Evolutionary conservation across 2,888 invertebrate genomes (phyloP).

Genomic region (Drosophila anceps): DNA sequence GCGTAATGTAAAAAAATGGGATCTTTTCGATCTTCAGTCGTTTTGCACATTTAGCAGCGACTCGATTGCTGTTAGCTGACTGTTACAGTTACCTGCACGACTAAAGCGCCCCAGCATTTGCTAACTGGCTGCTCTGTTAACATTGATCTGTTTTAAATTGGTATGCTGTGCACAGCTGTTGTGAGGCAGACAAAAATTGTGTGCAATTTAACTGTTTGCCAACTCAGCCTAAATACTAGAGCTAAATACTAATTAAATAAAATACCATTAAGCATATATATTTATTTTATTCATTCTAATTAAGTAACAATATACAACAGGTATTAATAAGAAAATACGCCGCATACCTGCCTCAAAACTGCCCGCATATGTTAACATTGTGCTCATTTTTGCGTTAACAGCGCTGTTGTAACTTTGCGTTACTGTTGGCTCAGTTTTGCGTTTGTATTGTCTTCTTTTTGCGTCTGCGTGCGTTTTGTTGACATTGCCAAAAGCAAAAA

Average conservation of each 20-base stretch:
- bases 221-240: not conserved
- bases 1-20: constrained; percentile 57
- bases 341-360: constrained; percentile 10
- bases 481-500: not conserved
- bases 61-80: constrained; percentile 27
- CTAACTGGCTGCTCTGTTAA: constrained; percentile 26
- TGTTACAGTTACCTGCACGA: constrained; percentile 25
- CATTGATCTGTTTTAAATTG: constrained; percentile 2
- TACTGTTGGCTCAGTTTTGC: not conserved
- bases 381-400: constrained; percentile 24
- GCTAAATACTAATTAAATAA: not conserved
- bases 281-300: not conserved
- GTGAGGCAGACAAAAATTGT: not conserved
- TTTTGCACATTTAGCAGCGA: constrained; percentile 39
- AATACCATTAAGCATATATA: not conserved
- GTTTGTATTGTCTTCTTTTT: not conserved
- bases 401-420: not conserved
- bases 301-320: too few species aligned
- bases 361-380: not conserved
- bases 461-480: constrained; percentile 27
- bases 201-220: not conserved
- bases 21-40: constrained; percentile 38
- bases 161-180: constrained; percentile 32
- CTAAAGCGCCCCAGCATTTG: constrained; percentile 3
- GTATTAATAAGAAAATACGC: not conserved